Evolutionary conservation across 2,888 invertebrate genomes (phyloP), one percentile per base, ranked within the genome.

Genomic region (Agonopterix alstromeriana): DNA sequence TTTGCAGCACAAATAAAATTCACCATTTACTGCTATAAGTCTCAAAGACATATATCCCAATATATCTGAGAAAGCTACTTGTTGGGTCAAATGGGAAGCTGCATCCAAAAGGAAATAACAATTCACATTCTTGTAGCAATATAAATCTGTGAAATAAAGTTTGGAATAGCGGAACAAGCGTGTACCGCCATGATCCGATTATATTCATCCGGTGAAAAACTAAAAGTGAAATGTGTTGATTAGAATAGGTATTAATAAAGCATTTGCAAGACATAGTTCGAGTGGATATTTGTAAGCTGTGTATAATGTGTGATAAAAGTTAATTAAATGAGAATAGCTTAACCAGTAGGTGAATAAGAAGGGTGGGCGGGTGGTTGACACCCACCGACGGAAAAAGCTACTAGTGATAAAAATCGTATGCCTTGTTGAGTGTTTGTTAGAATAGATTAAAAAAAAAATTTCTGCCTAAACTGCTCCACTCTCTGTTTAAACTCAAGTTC

Each of bases 71-170:
- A 77, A 73, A 76, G 55, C 57, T 67, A 49, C 60, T 57, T 2
- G 53, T 55, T 4, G 70, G 63, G 54, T 77, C 66, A 51, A 73
- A 78, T 0, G 77, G 79, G 40, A 69, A 74, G 1, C 63, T 65
- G 51, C 70, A 72, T 27, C 61, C 61, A 42, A 77, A 74, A 5
- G 76, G 76, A 1, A 80, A 53, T n/a, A 61, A 48, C 11, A 71
- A 51, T 17, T 61, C 63, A 36, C 49, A 55, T 14, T 75, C 64
- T 49, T 77, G 61, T n/a, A 64, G 57, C 38, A 73, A 54, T 35
- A 74, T 50, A 48, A 64, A 53, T 56, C 48, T 66, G n/a, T 65
- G 62, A 48, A 64, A 55, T 10, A 75, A 14, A 0, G 70, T 68
- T 36, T 67, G 57, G 35, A 68, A 45, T 46, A 77, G 47, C 35